A percentile compares a stretch with the other conserved stretches of the same genome.
Evolutionary conservation across 2,888 invertebrate genomes (phyloP).

Genomic region (Cosmopolites sordidus): DNA sequence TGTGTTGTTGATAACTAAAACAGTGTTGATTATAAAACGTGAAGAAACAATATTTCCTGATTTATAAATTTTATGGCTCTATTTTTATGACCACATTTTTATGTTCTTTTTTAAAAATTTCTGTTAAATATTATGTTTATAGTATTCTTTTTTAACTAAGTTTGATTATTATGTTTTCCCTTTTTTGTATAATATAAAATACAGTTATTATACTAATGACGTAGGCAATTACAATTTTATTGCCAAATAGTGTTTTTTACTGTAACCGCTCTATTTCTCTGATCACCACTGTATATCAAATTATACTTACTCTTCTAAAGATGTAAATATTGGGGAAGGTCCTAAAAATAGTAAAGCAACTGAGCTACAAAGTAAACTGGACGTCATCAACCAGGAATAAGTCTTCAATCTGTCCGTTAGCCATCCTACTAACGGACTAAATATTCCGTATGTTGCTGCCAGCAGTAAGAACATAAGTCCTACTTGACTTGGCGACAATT

Average conservation of each 20-base stretch:
- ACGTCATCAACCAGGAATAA: conserved; percentile 69
- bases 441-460: conserved; percentile 67
- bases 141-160: background rate
- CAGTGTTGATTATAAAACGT: too few species aligned
- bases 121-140: too few species aligned
- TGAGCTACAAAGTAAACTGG: conserved; percentile 60
- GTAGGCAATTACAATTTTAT: too few species aligned
- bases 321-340: conserved; percentile 59
- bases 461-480: conserved; percentile 67
- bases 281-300: too few species aligned
- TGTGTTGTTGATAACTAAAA: too few species aligned
- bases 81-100: too few species aligned
- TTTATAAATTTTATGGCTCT: too few species aligned
- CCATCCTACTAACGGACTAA: conserved; percentile 70
- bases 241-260: too few species aligned
- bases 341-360: conserved; percentile 61
- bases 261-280: too few species aligned
- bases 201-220: too few species aligned
- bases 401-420: conserved; percentile 59
- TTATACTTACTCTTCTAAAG: conserved; percentile 55
- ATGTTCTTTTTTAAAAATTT: too few species aligned
- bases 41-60: background rate
- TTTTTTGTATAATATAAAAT: background rate
- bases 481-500: conserved; percentile 60
- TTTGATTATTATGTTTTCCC: background rate